Percentiles rank a stretch among this genome's conserved stretches.
These are phyloP conservation scores for Orthosia gracilis DNA, from an alignment of 2,888 invertebrate genomes.

Conservation along the genomic window DNA sequence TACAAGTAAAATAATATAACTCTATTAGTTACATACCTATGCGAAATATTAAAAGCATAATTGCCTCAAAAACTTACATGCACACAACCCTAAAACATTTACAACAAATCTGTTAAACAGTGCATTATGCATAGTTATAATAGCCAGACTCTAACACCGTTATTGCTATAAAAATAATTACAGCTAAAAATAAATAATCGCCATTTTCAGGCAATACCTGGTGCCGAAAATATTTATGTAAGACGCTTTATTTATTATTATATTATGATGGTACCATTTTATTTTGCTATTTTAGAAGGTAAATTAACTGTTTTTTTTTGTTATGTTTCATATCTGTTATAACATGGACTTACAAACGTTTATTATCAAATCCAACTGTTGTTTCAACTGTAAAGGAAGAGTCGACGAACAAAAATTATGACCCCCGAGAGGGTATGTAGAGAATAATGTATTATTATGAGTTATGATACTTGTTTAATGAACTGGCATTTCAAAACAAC, in stretches of 20 bases:
- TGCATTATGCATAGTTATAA: no score
- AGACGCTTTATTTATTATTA: no score
- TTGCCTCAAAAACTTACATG: no score
- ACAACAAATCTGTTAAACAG: no score
- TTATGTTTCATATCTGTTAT: no score
- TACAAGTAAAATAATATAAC: no score
- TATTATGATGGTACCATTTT: slow-evolving; percentile 7
- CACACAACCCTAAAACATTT: no score
- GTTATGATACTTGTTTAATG: slow-evolving; percentile 56
- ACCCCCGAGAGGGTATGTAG: slow-evolving; percentile 48
- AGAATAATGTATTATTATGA: slow-evolving; percentile 60
- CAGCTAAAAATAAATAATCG: no score
- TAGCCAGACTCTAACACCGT: no score
- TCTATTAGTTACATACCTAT: no score
- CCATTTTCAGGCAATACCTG: slow-evolving; percentile 4
- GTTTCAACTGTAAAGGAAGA: slow-evolving; percentile 47
- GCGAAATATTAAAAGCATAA: no score
- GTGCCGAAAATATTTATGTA: slow-evolving; percentile 24
- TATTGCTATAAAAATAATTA: no score
- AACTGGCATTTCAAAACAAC: slow-evolving; percentile 46
- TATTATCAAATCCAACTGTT: slow-evolving; percentile 20
- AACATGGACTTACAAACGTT: not conserved
- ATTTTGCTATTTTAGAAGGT: not conserved
- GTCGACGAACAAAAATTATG: slow-evolving; percentile 43
- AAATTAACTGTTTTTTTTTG: not conserved